Evolutionary conservation across 1,140 invertebrate species (phyloP).

Genomic region (Drosophila bipectinata): DNA sequence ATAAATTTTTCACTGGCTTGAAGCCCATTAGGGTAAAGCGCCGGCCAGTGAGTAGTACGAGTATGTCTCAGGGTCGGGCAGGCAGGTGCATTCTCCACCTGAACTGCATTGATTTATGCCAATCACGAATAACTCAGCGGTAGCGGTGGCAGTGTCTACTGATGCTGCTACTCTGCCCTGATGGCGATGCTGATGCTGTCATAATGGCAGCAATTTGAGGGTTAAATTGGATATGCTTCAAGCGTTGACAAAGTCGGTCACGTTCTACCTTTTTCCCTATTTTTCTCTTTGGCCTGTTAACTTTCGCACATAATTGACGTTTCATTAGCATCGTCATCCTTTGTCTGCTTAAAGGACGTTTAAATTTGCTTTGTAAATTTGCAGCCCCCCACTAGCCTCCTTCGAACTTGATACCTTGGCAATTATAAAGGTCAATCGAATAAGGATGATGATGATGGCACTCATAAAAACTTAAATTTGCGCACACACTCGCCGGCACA

Average conservation of each 20-base stretch:
- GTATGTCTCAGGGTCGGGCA: conserved; percentile 35
- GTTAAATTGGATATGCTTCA: conserved; percentile 79
- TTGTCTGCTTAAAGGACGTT: conserved; percentile 43
- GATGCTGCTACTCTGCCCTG: conserved; percentile 10
- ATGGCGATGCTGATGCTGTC: conserved; percentile 46
- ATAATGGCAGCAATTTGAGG: conserved; percentile 81
- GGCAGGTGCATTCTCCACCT: conserved; percentile 54
- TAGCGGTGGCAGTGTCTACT: conserved; percentile 25
- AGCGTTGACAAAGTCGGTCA: conserved; percentile 77
- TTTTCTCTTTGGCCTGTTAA: conserved; percentile 14
- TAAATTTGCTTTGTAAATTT: conserved; percentile 56
- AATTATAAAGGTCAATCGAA: conserved; percentile 64
- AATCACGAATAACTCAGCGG: conserved; percentile 81
- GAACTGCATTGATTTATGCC: conserved; percentile 79
- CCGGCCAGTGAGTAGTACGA: conserved; percentile 13
- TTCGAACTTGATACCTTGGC: conserved; percentile 59
- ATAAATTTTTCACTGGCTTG: conserved; percentile 49
- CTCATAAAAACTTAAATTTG: conserved; percentile 50
- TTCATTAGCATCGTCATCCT: conserved; percentile 71
- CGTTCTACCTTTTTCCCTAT: conserved; percentile 45
- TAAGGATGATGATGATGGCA: conserved; percentile 21
- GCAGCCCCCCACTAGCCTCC: conserved; percentile 13
- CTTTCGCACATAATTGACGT: conserved; percentile 76
- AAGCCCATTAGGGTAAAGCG: conserved; percentile 36
- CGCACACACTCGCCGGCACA: conserved; percentile 12